A percentile compares a stretch with the other conserved stretches of the same genome.
These are phyloP conservation scores for Argopecten irradians DNA, from an alignment of 1,140 invertebrate species.

Conservation along the genomic window DNA sequence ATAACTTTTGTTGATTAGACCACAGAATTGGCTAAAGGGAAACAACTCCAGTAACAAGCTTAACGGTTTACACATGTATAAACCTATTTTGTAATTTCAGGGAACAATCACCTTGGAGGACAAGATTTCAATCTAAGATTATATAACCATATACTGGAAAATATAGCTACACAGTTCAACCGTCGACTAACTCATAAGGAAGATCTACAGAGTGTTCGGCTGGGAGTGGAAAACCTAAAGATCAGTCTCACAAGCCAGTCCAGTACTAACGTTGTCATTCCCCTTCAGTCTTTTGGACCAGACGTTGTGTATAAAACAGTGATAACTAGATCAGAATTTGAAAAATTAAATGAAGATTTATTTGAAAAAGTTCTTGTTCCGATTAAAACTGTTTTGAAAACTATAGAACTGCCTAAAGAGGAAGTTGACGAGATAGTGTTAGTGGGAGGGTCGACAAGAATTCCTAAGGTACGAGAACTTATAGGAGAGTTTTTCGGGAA, in stretches of 20 bases:
- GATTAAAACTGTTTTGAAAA: constrained; percentile 84
- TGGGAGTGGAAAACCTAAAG: constrained; percentile 78
- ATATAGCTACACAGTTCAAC: constrained; percentile 66
- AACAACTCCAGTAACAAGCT: not conserved
- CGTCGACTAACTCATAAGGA: constrained; percentile 73
- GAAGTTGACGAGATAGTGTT: constrained; percentile 79
- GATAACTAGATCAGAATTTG: constrained; percentile 75
- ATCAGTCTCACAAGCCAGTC: constrained; percentile 74
- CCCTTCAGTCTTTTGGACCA: constrained; percentile 67
- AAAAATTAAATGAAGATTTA: constrained; percentile 77
- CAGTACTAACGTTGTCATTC: constrained; percentile 65
- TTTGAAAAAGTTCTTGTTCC: constrained; percentile 76
- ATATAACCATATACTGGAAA: constrained; percentile 67
- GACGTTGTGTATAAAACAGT: constrained; percentile 46
- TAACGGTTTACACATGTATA: not conserved
- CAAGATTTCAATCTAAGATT: constrained; percentile 79
- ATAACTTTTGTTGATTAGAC: too few species aligned
- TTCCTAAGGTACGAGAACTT: constrained; percentile 77
- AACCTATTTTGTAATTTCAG: constrained; percentile 60
- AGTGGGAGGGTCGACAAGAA: constrained; percentile 79
- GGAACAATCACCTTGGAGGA: constrained; percentile 79
- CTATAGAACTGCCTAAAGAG: constrained; percentile 84
- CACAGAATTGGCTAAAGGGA: not conserved
- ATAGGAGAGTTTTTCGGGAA: constrained; percentile 76
- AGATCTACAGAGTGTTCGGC: constrained; percentile 77